Evolutionary conservation across 2,113 vertebrate species (phyloP).

Genomic region (Oreocharis arfaki): DNA sequence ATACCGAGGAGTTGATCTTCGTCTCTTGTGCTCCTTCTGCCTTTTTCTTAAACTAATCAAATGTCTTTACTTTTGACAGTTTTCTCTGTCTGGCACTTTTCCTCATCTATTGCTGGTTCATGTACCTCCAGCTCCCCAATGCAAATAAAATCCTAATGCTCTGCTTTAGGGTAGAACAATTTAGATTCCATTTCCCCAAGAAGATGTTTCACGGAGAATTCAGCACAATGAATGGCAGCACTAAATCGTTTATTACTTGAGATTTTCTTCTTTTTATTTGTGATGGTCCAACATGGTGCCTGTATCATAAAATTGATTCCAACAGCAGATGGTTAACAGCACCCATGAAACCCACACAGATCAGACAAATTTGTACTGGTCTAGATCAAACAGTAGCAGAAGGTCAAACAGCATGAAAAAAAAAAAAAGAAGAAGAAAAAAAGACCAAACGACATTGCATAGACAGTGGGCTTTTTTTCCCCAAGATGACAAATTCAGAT

Average conservation of each 20-base stretch:
- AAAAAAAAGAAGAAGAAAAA: rapidly evolving
- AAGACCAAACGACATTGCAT: background rate
- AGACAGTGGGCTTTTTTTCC: background rate
- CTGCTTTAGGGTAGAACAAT: background rate
- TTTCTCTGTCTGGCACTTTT: background rate
- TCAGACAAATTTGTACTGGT: background rate
- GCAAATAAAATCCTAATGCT: background rate
- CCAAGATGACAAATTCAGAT: background rate
- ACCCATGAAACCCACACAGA: background rate
- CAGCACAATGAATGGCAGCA: background rate
- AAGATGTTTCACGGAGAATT: background rate
- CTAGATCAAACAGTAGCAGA: background rate
- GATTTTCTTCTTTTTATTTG: background rate
- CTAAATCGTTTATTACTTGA: background rate
- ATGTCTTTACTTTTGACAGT: background rate
- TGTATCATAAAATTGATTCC: background rate
- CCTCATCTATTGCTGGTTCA: background rate
- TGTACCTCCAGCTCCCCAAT: background rate
- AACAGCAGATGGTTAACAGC: background rate
- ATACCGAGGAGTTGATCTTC: background rate
- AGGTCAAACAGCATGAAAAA: background rate
- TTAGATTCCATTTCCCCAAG: background rate
- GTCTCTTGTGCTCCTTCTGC: background rate
- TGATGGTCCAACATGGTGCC: background rate
- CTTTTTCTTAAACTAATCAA: background rate